Conservation (phyloP, 2,113 vertebrate genomes). For the Vulpes vulpes region DNA sequence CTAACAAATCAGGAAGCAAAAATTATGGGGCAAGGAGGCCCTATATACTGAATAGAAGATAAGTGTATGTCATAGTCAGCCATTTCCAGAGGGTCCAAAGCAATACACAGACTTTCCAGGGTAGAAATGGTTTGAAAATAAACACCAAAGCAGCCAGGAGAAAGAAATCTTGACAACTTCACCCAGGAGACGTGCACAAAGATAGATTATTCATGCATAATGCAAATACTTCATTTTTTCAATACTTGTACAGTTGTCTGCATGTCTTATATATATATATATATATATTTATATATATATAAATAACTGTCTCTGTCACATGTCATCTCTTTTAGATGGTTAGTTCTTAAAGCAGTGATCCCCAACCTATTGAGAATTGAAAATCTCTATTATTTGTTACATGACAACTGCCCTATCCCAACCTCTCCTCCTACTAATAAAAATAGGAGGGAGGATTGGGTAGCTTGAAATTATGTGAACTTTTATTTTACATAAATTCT, state of each 20-base stretch:
- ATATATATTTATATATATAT: background rate
- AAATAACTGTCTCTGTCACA: conserved; percentile 64
- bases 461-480: conserved; percentile 21
- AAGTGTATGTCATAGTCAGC: background rate
- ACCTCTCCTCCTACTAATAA: background rate
- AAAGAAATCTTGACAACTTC: conserved; percentile 76
- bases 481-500: conserved; percentile 58
- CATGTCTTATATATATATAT: conserved; percentile 20
- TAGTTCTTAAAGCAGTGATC: conserved; percentile 72
- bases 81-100: conserved; percentile 57
- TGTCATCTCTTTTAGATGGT: conserved; percentile 62
- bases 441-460: background rate
- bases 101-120: conserved; percentile 51
- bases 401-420: conserved; percentile 63
- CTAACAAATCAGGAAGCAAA: conserved; percentile 72
- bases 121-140: conserved; percentile 70
- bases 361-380: conserved; percentile 57
- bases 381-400: conserved; percentile 56
- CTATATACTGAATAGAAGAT: background rate
- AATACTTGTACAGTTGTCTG: conserved; percentile 65
- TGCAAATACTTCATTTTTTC: conserved; percentile 78
- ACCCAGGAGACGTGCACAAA: conserved; percentile 58
- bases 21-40: conserved; percentile 28
- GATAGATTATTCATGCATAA: conserved; percentile 79
- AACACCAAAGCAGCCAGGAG: conserved; percentile 57